Evolutionary conservation across 2,113 vertebrate species (phyloP).

Genomic region (Geothlypis trichas): DNA sequence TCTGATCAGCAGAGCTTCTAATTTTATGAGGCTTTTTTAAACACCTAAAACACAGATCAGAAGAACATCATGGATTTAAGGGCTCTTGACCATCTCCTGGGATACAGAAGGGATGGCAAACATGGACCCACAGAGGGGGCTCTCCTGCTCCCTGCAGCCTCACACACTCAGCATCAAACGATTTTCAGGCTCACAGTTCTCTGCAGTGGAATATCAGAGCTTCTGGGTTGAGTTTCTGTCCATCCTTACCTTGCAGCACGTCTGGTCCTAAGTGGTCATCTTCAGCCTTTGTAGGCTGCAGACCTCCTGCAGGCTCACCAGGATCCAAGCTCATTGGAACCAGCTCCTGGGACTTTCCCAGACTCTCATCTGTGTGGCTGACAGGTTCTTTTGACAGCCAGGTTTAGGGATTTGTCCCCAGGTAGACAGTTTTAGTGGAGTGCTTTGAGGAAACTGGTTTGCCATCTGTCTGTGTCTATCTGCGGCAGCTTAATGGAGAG

Average conservation of each 20-base stretch:
- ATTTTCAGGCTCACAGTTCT: neutral
- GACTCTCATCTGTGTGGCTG: neutral
- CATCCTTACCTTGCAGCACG: fast-evolving
- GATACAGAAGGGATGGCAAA: neutral
- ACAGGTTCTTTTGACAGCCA: neutral
- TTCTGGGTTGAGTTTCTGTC: neutral
- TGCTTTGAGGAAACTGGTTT: neutral
- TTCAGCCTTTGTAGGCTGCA: neutral
- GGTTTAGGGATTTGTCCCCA: neutral
- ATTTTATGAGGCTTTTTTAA: neutral
- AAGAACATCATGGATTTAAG: neutral
- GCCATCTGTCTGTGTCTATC: neutral
- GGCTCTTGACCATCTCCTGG: neutral
- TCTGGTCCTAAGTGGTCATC: neutral
- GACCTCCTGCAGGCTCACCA: neutral
- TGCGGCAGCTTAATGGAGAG: conserved; percentile 34
- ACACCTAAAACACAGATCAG: neutral
- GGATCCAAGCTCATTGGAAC: neutral
- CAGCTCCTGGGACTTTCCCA: neutral
- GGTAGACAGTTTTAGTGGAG: neutral
- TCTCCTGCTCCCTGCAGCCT: neutral
- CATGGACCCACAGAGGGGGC: fast-evolving
- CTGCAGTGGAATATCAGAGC: neutral
- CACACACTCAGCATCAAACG: neutral
- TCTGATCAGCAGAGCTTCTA: neutral